Conservation (phyloP, 2,113 vertebrate genomes). For the Apistogramma diplotaenia region DNA sequence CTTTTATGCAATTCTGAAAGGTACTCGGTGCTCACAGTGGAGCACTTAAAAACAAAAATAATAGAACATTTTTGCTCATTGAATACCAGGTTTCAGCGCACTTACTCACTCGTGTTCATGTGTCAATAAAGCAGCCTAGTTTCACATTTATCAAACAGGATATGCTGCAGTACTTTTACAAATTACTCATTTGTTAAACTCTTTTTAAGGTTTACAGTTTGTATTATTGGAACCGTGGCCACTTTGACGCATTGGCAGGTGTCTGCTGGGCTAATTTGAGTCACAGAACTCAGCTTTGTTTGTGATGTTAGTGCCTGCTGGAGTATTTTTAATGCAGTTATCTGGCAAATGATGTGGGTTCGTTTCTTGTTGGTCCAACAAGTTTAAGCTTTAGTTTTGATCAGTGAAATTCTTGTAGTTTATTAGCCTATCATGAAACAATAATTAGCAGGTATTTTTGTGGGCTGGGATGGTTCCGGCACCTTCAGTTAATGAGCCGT, state of each 20-base stretch:
- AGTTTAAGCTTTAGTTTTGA: neutral
- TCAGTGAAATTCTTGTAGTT: neutral
- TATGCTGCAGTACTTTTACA: neutral
- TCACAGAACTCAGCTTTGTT: neutral
- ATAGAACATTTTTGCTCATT: neutral
- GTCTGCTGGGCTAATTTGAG: neutral
- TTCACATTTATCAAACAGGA: neutral
- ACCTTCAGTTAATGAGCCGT: too few relatives aligned
- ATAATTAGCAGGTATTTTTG: neutral
- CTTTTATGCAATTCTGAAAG: neutral
- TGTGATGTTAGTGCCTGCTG: neutral
- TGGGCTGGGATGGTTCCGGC: neutral
- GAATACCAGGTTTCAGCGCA: neutral
- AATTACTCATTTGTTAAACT: accelerated
- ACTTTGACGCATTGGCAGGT: neutral
- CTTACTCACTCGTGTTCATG: neutral
- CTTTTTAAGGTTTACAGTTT: neutral
- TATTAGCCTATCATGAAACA: neutral
- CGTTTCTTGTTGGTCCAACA: neutral
- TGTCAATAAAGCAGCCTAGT: neutral
- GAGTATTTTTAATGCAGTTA: neutral
- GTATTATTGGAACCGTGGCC: neutral
- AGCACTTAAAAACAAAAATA: neutral
- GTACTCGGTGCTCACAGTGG: neutral
- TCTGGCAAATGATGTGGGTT: neutral